phyloP scores from a whole-genome alignment of 2,797 vertebrate genomes.

The Pseudomugil gertrudae region DNA sequence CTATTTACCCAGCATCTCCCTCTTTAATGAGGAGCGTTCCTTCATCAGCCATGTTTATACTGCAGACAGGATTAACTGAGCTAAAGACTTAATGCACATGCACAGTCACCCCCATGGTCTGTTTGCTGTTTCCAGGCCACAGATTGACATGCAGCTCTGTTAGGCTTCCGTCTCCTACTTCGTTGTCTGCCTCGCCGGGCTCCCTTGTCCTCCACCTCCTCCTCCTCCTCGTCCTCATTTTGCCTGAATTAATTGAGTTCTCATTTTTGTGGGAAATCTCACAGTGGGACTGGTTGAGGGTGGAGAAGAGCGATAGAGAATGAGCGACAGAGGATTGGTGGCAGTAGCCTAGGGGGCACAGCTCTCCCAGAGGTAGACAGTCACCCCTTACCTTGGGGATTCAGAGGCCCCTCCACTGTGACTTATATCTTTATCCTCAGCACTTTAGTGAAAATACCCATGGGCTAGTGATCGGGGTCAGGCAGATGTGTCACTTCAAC shows the following conservation, averaged over 20 bases:
- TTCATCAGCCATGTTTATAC: constrained; percentile 73
- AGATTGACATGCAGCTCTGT: constrained; percentile 64
- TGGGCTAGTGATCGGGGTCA: constrained; percentile 68
- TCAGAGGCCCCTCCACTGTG: constrained; percentile 58
- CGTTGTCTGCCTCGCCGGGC: constrained; percentile 52
- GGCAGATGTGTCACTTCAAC: constrained; percentile 54
- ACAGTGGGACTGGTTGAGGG: constrained; percentile 67
- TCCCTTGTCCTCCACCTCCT: constrained; percentile 47
- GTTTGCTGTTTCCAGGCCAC: constrained; percentile 77
- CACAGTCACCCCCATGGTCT: constrained; percentile 62
- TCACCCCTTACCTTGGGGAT: constrained; percentile 68
- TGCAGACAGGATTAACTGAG: constrained; percentile 72
- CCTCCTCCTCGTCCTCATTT: constrained; percentile 78
- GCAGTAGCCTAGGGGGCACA: constrained; percentile 64
- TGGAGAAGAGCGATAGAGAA: constrained; percentile 53
- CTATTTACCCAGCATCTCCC: constrained; percentile 61
- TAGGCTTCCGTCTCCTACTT: constrained; percentile 44
- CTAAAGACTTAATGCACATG: constrained; percentile 72
- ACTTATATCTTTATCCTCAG: constrained; percentile 78
- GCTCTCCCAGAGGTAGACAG: constrained; percentile 65
- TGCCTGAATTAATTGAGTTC: constrained; percentile 84
- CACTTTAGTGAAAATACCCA: constrained; percentile 52
- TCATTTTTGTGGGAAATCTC: constrained; percentile 79
- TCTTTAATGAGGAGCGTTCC: constrained; percentile 51
- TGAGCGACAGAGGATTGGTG: constrained; percentile 59